A percentile compares a stretch with the other conserved stretches of the same genome.
phyloP scores from a whole-genome alignment of 2,888 invertebrate genomes.

The Erebia palarica region DNA sequence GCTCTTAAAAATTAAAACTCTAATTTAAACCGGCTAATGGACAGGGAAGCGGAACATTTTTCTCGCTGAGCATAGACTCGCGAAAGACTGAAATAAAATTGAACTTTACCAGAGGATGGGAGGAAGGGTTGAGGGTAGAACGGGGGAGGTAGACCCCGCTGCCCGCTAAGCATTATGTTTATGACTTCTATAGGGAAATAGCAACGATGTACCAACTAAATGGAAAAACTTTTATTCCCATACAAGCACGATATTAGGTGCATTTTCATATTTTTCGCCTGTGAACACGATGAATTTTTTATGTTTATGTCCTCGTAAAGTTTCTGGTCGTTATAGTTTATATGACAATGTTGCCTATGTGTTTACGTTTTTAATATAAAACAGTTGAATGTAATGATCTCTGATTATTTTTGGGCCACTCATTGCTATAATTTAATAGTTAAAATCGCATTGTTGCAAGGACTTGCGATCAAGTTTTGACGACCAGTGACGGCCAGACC shows the following conservation, averaged over 20 bases:
- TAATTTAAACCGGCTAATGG: constrained; percentile 66
- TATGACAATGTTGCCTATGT: constrained; percentile 71
- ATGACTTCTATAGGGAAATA: constrained; percentile 82
- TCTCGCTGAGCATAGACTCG: constrained; percentile 47
- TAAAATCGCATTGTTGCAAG: neutral
- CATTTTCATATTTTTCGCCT: constrained; percentile 73
- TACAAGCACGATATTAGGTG: constrained; percentile 69
- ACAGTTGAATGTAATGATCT: constrained; percentile 66
- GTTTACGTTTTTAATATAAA: constrained; percentile 66
- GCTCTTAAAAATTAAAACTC: constrained; percentile 61
- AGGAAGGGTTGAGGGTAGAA: constrained; percentile 40
- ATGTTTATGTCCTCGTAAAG: constrained; percentile 78
- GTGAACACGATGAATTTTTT: constrained; percentile 74
- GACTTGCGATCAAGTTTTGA: neutral
- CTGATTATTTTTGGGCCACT: constrained; percentile 49
- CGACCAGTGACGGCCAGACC: too few relatives aligned
- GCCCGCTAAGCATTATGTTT: constrained; percentile 69
- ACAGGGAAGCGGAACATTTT: constrained; percentile 63
- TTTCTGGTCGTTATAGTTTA: constrained; percentile 66
- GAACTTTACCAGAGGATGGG: constrained; percentile 50
- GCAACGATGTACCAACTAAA: constrained; percentile 66
- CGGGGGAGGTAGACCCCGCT: constrained; percentile 37
- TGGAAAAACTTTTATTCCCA: constrained; percentile 77
- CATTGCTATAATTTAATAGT: neutral
- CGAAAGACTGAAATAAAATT: constrained; percentile 61